These are phyloP conservation scores for Pachypanchax playfairii DNA, from an alignment of 2,113 vertebrate genomes.

Conservation along the genomic window DNA sequence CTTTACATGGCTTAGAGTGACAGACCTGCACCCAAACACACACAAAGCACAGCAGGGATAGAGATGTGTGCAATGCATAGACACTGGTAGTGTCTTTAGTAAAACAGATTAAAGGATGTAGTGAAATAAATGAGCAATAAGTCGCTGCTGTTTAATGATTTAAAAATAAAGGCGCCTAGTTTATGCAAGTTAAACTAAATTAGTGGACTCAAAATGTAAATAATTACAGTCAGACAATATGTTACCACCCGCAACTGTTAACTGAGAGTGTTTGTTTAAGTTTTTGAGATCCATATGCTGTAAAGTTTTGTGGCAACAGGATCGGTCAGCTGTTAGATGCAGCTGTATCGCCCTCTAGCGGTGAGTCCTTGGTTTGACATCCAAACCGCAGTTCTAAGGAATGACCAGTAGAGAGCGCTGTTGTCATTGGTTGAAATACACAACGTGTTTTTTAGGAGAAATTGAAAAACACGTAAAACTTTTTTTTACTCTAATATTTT, in stretches of 20 bases:
- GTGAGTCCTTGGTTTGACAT: neutral
- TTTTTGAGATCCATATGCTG: too few species aligned
- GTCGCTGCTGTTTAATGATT: too few species aligned
- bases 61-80: too few species aligned
- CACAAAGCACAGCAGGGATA: slow-evolving; percentile 8
- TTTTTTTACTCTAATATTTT: too few species aligned
- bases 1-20: slow-evolving; percentile 63
- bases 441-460: neutral
- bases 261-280: neutral
- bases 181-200: neutral
- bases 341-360: slow-evolving; percentile 39
- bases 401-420: slow-evolving; percentile 13
- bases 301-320: too few species aligned
- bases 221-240: too few species aligned
- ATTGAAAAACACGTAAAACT: too few species aligned
- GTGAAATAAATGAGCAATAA: slow-evolving; percentile 1
- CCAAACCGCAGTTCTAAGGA: neutral
- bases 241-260: neutral
- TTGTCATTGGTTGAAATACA: neutral
- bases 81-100: slow-evolving; percentile 3
- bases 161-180: too few species aligned
- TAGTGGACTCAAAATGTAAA: neutral
- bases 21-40: slow-evolving; percentile 40
- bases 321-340: neutral
- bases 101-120: neutral